Conservation (phyloP, 2,888 invertebrate genomes). For the Ichneumon xanthorius region DNA sequence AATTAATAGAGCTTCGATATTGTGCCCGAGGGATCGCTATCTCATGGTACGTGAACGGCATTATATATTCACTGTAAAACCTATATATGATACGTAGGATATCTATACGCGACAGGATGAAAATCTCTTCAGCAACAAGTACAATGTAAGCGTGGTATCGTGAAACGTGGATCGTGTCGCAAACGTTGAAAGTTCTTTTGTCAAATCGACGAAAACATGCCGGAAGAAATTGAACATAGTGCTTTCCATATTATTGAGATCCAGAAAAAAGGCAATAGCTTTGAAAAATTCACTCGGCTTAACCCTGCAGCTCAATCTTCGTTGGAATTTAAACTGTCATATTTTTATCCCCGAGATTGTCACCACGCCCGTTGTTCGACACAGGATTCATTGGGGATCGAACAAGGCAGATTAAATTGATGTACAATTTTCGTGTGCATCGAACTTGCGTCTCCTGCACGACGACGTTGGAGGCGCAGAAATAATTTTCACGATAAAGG, state of each 20-base stretch:
- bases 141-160: constrained; percentile 16
- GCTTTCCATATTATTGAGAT: not conserved
- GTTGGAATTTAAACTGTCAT: not conserved
- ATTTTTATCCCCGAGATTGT: not conserved
- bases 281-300: not conserved
- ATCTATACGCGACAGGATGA: constrained; percentile 10
- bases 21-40: constrained; percentile 45
- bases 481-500: constrained; percentile 17
- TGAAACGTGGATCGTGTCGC: not conserved
- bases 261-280: not conserved
- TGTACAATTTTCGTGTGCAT: not conserved
- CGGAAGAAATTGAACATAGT: not conserved
- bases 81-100: not conserved
- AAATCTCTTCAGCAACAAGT: constrained; percentile 52
- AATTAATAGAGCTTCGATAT: constrained; percentile 44
- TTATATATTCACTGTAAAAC: constrained; percentile 20
- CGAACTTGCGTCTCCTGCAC: not conserved
- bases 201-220: not conserved
- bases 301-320: not conserved
- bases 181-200: not conserved
- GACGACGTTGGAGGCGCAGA: not conserved
- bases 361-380: not conserved
- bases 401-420: not conserved
- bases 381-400: not conserved
- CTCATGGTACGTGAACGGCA: constrained; percentile 36